These are phyloP conservation scores for Eueremaeus valkanovi DNA, from an alignment of 2,888 invertebrate species.

Conservation along the genomic window DNA sequence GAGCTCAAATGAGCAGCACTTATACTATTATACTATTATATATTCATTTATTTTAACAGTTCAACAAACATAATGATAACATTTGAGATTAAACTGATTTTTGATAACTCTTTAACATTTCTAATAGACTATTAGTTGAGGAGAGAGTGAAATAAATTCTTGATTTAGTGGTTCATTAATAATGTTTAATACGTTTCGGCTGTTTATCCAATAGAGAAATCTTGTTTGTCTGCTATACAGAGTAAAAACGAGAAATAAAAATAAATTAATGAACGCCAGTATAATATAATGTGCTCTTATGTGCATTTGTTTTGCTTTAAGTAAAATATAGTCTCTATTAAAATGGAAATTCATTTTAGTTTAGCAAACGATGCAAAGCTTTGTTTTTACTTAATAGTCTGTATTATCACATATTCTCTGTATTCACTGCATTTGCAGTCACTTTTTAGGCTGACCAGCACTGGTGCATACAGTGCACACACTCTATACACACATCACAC, in stretches of 20 bases:
- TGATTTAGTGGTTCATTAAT: neutral
- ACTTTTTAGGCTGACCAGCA: constrained; percentile 18
- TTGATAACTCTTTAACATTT: neutral
- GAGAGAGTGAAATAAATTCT: neutral
- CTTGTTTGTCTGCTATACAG: neutral
- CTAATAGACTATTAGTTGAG: neutral
- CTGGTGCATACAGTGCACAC: neutral
- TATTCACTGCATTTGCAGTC: constrained; percentile 11
- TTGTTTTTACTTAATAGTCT: constrained; percentile 10
- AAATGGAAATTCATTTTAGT: neutral
- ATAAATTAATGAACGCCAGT: neutral
- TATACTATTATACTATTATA: neutral
- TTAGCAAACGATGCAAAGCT: constrained; percentile 9
- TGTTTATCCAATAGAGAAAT: too few relatives aligned
- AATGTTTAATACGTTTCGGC: neutral
- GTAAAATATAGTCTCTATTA: constrained; percentile 9
- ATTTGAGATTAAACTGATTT: neutral
- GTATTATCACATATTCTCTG: neutral
- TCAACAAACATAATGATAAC: neutral
- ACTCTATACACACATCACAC: neutral
- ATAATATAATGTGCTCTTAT: neutral
- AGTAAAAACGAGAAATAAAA: neutral
- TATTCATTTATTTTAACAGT: neutral
- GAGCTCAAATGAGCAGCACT: too few relatives aligned
- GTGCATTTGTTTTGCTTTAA: neutral